These are phyloP conservation scores for Helarctos malayanus DNA, from an alignment of 2,797 vertebrate genomes.

Conservation along the genomic window DNA sequence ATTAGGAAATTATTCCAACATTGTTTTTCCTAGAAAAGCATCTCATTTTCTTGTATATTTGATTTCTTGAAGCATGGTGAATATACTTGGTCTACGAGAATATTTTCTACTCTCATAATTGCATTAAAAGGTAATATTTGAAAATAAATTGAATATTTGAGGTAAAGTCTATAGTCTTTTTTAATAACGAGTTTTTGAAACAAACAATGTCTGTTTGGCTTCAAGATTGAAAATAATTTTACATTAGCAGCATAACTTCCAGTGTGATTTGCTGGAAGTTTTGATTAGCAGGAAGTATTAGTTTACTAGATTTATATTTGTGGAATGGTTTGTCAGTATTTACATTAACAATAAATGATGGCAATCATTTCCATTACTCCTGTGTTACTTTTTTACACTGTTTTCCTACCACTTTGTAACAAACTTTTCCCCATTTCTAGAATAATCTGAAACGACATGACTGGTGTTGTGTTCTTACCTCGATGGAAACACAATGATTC, in stretches of 20 bases:
- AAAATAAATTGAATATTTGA: background rate
- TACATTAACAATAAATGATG: background rate
- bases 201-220: background rate
- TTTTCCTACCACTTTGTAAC: background rate
- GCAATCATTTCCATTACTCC: background rate
- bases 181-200: background rate
- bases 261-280: background rate
- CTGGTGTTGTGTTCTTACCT: background rate
- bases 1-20: background rate
- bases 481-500: background rate
- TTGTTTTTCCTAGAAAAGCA: background rate
- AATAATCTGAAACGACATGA: background rate
- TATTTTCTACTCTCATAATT: constrained; percentile 4
- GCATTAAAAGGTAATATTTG: background rate
- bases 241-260: background rate
- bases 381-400: background rate
- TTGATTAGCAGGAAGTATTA: background rate
- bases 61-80: background rate
- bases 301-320: background rate
- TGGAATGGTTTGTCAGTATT: background rate
- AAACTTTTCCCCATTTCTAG: background rate
- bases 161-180: background rate
- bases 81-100: background rate
- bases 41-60: background rate
- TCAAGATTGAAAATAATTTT: background rate